phyloP scores from a whole-genome alignment of 2,888 invertebrate genomes.

The Cantharis lateralis region DNA sequence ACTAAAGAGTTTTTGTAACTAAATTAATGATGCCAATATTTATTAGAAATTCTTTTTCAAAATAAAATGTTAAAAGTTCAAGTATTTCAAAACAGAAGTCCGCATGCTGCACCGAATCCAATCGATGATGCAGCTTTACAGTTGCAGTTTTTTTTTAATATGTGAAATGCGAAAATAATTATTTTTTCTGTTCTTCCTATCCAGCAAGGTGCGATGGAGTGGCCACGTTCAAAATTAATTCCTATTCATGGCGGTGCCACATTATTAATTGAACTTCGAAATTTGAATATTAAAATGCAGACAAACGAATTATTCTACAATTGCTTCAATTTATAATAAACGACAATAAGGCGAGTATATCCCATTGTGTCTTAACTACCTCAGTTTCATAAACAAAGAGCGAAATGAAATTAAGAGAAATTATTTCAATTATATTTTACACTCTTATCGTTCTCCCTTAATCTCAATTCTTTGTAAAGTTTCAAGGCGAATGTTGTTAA shows the following conservation, averaged over 20 bases:
- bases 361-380: not conserved
- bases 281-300: not conserved
- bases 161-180: no score
- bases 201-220: not conserved
- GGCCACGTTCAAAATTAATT: not conserved
- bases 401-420: not conserved
- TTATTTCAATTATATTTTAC: constrained; percentile 26
- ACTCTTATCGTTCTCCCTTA: constrained; percentile 13
- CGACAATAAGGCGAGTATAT: not conserved
- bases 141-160: not conserved
- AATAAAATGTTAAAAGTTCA: not conserved
- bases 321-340: not conserved
- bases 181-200: no score
- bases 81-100: not conserved
- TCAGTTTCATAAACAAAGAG: not conserved
- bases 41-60: not conserved
- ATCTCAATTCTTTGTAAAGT: constrained; percentile 11
- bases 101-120: not conserved
- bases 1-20: not conserved
- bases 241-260: not conserved
- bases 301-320: not conserved
- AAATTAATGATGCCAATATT: not conserved
- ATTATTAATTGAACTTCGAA: not conserved
- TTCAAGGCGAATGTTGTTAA: not conserved
- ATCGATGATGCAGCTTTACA: not conserved